Percentiles rank a stretch among this genome's conserved stretches.
These are phyloP conservation scores for Drosophila repletoides DNA, from an alignment of 1,140 invertebrate genomes.

Conservation along the genomic window DNA sequence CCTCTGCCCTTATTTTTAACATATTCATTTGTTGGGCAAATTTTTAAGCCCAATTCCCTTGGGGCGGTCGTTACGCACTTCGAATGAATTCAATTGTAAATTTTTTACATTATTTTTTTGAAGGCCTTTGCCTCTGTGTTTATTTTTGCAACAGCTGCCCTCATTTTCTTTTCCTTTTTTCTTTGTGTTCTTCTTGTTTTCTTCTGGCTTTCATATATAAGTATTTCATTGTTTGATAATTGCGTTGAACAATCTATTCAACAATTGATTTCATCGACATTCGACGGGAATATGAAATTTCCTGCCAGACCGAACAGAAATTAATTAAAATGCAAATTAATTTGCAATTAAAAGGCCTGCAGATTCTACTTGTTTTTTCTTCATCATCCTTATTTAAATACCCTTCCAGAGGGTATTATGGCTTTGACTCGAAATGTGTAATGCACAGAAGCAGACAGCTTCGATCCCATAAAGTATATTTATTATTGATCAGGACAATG, in stretches of 20 bases:
- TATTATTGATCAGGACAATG: no score
- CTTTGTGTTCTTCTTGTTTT: background rate
- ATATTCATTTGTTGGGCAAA: slow-evolving; percentile 35
- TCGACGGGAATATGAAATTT: slow-evolving; percentile 10
- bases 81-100: slow-evolving; percentile 58
- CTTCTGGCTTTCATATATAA: background rate
- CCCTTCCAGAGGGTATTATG: no score
- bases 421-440: no score
- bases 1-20: slow-evolving; percentile 15
- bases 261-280: background rate
- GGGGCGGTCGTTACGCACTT: slow-evolving; percentile 3
- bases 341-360: slow-evolving; percentile 60
- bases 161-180: background rate
- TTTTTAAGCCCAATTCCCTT: background rate
- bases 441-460: no score
- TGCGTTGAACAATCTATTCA: slow-evolving; percentile 48
- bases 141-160: slow-evolving; percentile 48
- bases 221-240: slow-evolving; percentile 53
- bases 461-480: no score
- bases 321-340: slow-evolving; percentile 75
- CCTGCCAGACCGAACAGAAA: slow-evolving; percentile 37
- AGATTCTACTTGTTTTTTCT: slow-evolving; percentile 7
- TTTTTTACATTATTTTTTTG: slow-evolving; percentile 47
- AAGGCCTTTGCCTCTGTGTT: slow-evolving; percentile 11
- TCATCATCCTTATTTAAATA: no score